Conservation (phyloP, 1,140 invertebrate species). For the Neotoxoptera formosana region DNA sequence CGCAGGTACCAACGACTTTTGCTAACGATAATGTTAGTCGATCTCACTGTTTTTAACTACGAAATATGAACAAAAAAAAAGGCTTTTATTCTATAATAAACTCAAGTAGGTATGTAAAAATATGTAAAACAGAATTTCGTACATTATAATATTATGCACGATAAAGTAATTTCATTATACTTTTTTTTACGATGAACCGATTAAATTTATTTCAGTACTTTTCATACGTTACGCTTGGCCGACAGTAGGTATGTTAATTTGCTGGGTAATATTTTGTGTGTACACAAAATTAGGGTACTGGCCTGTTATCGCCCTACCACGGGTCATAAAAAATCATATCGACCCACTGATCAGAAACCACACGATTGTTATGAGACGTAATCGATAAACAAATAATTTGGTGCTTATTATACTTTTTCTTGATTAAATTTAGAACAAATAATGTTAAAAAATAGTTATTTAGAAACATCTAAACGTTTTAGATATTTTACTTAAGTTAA, state of each 20-base stretch:
- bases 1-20: not conserved
- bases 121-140: not conserved
- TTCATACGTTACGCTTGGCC: not conserved
- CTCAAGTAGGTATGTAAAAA: not conserved
- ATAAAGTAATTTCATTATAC: conserved; percentile 14
- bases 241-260: not conserved
- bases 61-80: not conserved
- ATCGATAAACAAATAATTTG: not conserved
- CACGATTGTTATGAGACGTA: not conserved
- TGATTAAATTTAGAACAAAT: too few species aligned
- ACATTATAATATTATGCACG: not conserved
- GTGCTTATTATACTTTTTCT: not conserved
- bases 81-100: not conserved
- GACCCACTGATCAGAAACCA: rapidly evolving
- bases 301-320: not conserved
- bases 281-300: not conserved
- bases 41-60: not conserved
- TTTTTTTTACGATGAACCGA: not conserved
- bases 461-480: too few species aligned
- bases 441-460: too few species aligned
- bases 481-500: too few species aligned
- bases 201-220: not conserved
- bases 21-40: not conserved
- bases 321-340: not conserved
- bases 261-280: not conserved